Base-by-base conservation (phyloP, 2,113 vertebrate species). In the Muscicapa adusta region DNA sequence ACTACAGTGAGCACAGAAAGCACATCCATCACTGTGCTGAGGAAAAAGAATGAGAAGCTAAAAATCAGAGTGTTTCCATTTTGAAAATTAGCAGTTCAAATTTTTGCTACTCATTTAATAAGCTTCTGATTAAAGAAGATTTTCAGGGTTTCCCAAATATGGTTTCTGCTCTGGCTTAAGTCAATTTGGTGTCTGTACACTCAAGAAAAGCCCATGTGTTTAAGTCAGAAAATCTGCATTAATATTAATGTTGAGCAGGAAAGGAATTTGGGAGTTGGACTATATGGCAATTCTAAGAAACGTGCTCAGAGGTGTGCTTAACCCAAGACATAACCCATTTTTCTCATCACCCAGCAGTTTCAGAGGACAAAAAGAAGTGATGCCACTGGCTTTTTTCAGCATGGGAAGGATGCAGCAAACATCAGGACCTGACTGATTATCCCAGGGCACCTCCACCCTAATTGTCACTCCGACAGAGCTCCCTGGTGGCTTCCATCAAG, bases 141-240 rank as follows among this genome's bases (percentile, higher is more conserved):
- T 93, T 93, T 78, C 79, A 91, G 84, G 90, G 15, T 88, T 95
- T 87, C 82, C 76, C 42, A 96, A 95, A 89, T 53, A 65, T 0
- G 0, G 13, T 48, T 88, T 85, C 22, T 95, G 58, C 60, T 94
- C 83, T n/a, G 47, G 40, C 75, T 95, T 91, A 89, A 96, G 60
- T 79, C 66, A 91, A 10, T 65, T 82, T 82, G 62, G 31, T 42
- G 51, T 84, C 86, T 85, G 88, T 54, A 62, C 31, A 4, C 58
- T 78, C 50, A 70, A 85, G 74, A 91, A 91, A 85, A 94, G 29
- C 34, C n/a, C 45, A 33, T 6, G 23, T 29, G 38, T 82, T 94
- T 77, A 94, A 95, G n/a, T 34, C 48, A 63, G 57, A 93, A 96
- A 96, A 92, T 26, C 78, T 83, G 51, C 60, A 89, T 93, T 90